phyloP scores from a whole-genome alignment of 2,113 vertebrate species.

The Myocastor coypus region DNA sequence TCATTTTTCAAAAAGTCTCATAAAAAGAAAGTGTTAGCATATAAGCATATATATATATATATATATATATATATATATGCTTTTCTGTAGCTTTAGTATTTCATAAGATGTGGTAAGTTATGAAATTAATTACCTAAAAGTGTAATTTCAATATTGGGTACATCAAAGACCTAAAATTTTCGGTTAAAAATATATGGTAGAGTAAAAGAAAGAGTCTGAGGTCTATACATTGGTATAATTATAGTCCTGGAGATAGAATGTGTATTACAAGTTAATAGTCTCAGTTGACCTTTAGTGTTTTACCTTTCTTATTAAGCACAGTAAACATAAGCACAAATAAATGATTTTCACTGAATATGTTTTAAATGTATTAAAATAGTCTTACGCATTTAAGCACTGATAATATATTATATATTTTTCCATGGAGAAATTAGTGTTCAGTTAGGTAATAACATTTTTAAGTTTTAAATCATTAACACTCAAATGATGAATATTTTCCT shows the following conservation, averaged over 20 bases:
- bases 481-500: background rate
- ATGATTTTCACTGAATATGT: background rate
- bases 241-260: background rate
- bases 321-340: background rate
- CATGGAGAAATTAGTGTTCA: background rate
- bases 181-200: background rate
- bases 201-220: background rate
- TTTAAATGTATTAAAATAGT: background rate
- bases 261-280: background rate
- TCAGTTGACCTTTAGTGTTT: background rate
- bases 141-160: background rate
- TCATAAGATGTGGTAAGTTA: background rate
- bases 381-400: background rate
- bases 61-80: no score
- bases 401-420: background rate
- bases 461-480: background rate
- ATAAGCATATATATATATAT: no score
- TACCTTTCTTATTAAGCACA: background rate
- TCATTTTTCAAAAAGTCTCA: conserved; percentile 41
- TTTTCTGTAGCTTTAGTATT: background rate
- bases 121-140: conserved; percentile 29
- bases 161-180: background rate
- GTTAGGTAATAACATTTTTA: background rate
- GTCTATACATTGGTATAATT: background rate
- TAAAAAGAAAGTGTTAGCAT: conserved; percentile 42